Evolutionary conservation across 2,113 vertebrate genomes (phyloP).

Genomic region (Sceloporus tristichus): DNA sequence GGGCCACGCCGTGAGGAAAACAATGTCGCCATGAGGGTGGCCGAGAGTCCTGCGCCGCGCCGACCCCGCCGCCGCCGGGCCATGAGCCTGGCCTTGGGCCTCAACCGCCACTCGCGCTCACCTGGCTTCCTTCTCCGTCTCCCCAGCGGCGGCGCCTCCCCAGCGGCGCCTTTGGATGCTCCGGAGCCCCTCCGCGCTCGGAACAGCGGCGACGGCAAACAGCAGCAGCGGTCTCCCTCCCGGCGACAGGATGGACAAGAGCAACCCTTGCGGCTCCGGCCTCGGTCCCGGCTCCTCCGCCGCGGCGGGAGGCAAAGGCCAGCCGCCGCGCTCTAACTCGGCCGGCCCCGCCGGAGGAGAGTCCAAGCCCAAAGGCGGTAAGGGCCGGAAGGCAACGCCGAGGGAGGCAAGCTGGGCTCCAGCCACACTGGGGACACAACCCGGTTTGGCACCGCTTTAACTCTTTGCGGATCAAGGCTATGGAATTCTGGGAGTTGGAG

Average conservation of each 20-base stretch:
- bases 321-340: slow-evolving; percentile 87
- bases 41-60: slow-evolving; percentile 80
- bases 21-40: slow-evolving; percentile 95
- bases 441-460: no score
- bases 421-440: no score
- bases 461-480: no score
- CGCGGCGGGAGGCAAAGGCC: slow-evolving; percentile 86
- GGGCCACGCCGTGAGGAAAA: slow-evolving; percentile 75
- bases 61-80: slow-evolving; percentile 86
- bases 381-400: slow-evolving; percentile 23
- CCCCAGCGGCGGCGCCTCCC: slow-evolving; percentile 68
- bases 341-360: slow-evolving; percentile 86
- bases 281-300: slow-evolving; percentile 74
- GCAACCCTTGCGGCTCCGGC: slow-evolving; percentile 71
- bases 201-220: not conserved
- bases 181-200: slow-evolving; percentile 69
- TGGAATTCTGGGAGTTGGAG: no score
- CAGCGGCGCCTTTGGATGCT: slow-evolving; percentile 80
- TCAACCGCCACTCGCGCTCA: not conserved
- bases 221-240: slow-evolving; percentile 68
- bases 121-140: slow-evolving; percentile 75
- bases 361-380: slow-evolving; percentile 96
- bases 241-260: slow-evolving; percentile 82
- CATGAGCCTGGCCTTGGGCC: slow-evolving; percentile 89
- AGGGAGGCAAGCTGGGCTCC: not conserved